Percentiles rank a stretch among this genome's conserved stretches.
Conservation (phyloP, 1,140 invertebrate species). For the Leptonema lineaticorne region DNA sequence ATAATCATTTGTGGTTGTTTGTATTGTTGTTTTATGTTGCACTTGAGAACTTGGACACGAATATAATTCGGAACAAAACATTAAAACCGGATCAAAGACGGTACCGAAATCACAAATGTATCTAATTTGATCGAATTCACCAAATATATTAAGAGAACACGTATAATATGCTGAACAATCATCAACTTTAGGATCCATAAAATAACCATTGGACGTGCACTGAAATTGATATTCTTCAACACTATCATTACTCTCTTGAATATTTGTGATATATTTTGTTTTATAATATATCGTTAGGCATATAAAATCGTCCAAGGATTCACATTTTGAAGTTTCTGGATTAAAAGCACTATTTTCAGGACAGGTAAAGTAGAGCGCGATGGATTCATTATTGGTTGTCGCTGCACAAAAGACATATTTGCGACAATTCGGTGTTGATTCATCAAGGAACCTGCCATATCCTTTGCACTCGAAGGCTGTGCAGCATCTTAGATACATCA, state of each 20-base stretch:
- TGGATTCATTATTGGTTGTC: not conserved
- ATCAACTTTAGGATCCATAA: not conserved
- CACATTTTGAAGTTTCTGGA: conserved; percentile 19
- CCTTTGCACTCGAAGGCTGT: conserved; percentile 23
- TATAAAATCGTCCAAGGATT: not conserved
- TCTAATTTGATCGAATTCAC: not conserved
- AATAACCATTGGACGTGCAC: not conserved
- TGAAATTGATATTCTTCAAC: not conserved
- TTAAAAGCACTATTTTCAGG: conserved; percentile 21
- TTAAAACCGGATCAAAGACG: not conserved
- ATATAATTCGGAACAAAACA: not conserved
- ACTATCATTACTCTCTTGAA: not conserved
- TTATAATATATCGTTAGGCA: not conserved
- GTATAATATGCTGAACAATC: conserved; percentile 17
- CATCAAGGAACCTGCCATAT: conserved; percentile 31
- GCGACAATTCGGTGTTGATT: conserved; percentile 7
- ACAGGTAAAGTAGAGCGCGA: conserved; percentile 20
- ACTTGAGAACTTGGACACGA: no score
- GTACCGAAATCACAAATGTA: not conserved
- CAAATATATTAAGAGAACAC: not conserved
- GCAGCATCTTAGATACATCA: not conserved
- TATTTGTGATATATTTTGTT: not conserved
- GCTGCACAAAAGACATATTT: conserved; percentile 26
- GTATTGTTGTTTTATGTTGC: no score
- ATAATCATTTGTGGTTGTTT: not conserved